phyloP scores from a whole-genome alignment of 2,797 vertebrate genomes.

The Smutsia gigantea region DNA sequence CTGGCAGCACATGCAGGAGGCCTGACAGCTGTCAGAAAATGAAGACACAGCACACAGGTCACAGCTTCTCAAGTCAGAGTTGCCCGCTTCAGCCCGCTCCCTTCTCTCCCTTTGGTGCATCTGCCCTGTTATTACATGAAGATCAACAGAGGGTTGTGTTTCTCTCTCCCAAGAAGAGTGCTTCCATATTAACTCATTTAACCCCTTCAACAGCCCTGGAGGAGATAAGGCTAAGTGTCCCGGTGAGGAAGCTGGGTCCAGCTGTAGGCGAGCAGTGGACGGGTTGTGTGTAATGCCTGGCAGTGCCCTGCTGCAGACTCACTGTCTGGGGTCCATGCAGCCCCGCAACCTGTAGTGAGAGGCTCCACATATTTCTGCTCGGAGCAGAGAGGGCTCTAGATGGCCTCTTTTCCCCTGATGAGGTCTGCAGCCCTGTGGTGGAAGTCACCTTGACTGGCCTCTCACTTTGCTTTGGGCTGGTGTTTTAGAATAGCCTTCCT shows the following conservation, averaged over 20 bases:
- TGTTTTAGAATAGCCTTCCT: not conserved
- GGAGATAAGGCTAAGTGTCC: not conserved
- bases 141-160: rapidly evolving
- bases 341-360: not conserved
- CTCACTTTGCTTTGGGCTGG: not conserved
- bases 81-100: rapidly evolving
- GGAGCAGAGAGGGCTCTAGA: rapidly evolving
- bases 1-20: not conserved
- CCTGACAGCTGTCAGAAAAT: not conserved
- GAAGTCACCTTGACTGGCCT: not conserved
- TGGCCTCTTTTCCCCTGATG: not conserved
- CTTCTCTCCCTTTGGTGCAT: not conserved
- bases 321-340: not conserved
- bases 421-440: not conserved
- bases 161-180: not conserved
- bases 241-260: not conserved
- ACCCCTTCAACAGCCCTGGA: not conserved
- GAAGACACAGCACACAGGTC: rapidly evolving
- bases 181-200: rapidly evolving
- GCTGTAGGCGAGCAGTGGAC: not conserved
- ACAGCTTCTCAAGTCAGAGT: rapidly evolving
- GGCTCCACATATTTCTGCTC: rapidly evolving
- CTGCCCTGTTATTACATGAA: not conserved
- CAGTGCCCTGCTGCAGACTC: rapidly evolving
- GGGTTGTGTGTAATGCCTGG: rapidly evolving